Conservation (phyloP, 1,140 invertebrate species). For the Doryteuthis pealeii region DNA sequence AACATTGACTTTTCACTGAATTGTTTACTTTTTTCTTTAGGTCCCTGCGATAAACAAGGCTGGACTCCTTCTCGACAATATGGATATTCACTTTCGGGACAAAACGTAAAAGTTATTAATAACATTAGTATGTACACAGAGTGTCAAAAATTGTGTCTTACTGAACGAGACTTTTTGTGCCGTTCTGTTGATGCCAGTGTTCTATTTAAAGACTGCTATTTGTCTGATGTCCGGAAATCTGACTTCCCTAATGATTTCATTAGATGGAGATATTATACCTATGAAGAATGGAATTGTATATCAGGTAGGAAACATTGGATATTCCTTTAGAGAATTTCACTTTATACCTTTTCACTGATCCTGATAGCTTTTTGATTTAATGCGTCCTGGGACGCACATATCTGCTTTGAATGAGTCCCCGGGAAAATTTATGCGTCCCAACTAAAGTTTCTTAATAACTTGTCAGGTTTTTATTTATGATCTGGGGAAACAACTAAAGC, state of each 20-base stretch:
- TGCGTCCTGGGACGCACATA: no score
- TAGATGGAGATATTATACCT: constrained; percentile 33
- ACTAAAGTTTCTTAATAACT: no score
- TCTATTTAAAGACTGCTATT: constrained; percentile 26
- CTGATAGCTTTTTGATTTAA: no score
- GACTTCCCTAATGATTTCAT: constrained; percentile 25
- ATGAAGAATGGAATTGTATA: constrained; percentile 39
- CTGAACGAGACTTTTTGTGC: constrained; percentile 38
- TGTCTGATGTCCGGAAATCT: constrained; percentile 22
- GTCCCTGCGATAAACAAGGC: constrained; percentile 38
- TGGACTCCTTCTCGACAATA: constrained; percentile 25
- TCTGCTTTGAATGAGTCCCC: no score
- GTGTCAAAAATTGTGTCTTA: constrained; percentile 35
- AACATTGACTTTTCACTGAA: no score
- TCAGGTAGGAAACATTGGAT: constrained; percentile 26
- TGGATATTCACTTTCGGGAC: constrained; percentile 31
- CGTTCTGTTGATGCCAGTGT: constrained; percentile 31
- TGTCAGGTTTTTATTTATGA: no score
- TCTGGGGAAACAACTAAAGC: no score
- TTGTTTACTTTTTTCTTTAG: constrained; percentile 19
- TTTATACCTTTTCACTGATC: no score
- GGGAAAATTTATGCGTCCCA: no score
- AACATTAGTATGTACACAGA: constrained; percentile 23
- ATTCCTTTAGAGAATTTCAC: no score
- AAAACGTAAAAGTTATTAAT: constrained; percentile 18